Percentiles rank a stretch among this genome's conserved stretches.
Conservation (phyloP, 2,888 invertebrate genomes). For the Molorchus minor region DNA sequence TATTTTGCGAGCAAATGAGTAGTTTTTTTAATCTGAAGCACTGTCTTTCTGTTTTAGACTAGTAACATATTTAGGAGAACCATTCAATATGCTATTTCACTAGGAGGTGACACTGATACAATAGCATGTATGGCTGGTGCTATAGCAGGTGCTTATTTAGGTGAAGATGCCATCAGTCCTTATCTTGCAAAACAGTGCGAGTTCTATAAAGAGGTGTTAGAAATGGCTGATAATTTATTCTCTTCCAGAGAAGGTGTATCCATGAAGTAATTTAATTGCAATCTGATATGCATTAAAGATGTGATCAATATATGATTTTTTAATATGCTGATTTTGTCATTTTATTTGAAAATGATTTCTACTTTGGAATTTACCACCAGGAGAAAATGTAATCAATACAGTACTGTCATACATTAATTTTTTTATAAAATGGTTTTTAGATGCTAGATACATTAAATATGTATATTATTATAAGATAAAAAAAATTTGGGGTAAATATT, state of each 20-base stretch:
- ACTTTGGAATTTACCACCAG: too few species aligned
- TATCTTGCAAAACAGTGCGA: slow-evolving; percentile 70
- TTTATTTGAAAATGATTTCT: too few species aligned
- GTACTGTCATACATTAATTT: too few species aligned
- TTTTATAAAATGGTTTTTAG: too few species aligned
- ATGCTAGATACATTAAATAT: too few species aligned
- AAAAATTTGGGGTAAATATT: too few species aligned
- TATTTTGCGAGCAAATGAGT: too few species aligned
- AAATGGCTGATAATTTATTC: slow-evolving; percentile 66
- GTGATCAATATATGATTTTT: too few species aligned
- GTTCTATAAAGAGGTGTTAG: slow-evolving; percentile 64
- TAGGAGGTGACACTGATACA: slow-evolving; percentile 83
- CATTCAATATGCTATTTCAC: slow-evolving; percentile 73
- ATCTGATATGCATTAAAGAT: too few species aligned
- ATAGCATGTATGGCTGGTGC: slow-evolving; percentile 80
- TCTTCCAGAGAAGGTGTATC: slow-evolving; percentile 23
- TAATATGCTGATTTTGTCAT: too few species aligned
- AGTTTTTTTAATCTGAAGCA: not conserved
- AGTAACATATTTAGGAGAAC: slow-evolving; percentile 71
- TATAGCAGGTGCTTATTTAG: slow-evolving; percentile 74
- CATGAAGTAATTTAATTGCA: slow-evolving; percentile 2
- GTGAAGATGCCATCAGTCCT: slow-evolving; percentile 66
- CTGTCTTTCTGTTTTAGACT: slow-evolving; percentile 58
- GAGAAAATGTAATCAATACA: too few species aligned
- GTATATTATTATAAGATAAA: too few species aligned